phyloP scores from a whole-genome alignment of 2,113 vertebrate genomes.

The Pantherophis guttatus region DNA sequence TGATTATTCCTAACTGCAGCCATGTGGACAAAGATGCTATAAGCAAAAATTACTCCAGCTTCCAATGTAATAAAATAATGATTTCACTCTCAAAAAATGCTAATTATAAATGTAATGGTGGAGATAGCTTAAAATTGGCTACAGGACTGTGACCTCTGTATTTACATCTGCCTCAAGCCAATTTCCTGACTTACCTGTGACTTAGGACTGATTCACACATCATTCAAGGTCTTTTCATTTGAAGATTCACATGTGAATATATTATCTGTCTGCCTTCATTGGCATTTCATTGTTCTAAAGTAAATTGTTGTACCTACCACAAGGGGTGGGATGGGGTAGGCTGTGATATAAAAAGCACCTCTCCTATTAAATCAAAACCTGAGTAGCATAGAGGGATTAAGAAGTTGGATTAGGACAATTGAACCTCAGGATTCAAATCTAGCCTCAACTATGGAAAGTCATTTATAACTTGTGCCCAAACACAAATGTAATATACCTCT shows the following conservation, averaged over 20 bases:
- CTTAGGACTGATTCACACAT: not conserved
- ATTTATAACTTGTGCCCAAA: not conserved
- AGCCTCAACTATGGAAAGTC: not conserved
- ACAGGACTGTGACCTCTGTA: no score
- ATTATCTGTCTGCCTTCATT: not conserved
- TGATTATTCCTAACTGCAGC: slow-evolving; percentile 18
- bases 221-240: not conserved
- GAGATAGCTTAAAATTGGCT: not conserved
- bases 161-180: not conserved
- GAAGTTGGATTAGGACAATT: not conserved
- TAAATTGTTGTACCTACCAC: not conserved
- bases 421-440: not conserved
- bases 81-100: not conserved
- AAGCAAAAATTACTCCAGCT: slow-evolving; percentile 11
- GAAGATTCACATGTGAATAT: not conserved
- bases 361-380: not conserved
- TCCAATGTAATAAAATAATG: slow-evolving; percentile 10
- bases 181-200: not conserved
- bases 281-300: not conserved
- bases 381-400: not conserved
- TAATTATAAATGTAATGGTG: not conserved
- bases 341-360: not conserved
- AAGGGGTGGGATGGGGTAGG: not conserved
- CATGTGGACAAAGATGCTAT: not conserved
- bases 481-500: not conserved